phyloP scores from a whole-genome alignment of 2,797 vertebrate genomes.

The Leptodactylus fallax region DNA sequence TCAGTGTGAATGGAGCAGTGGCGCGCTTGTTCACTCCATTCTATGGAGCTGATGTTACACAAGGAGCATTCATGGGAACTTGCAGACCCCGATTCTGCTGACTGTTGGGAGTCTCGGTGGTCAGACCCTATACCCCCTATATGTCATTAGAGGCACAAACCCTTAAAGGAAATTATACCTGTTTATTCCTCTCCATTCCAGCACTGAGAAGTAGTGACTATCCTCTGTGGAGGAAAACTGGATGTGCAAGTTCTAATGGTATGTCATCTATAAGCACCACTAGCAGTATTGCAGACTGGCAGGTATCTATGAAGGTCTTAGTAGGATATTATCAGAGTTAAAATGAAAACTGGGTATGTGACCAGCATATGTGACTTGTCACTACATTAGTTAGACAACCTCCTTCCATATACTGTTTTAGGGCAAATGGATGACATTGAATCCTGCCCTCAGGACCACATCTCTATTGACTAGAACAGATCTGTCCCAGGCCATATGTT shows the following conservation, averaged over 20 bases:
- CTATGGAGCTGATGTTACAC: too few species aligned
- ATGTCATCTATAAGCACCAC: constrained; percentile 4
- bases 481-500: too few species aligned
- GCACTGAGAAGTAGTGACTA: background rate
- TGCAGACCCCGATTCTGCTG: too few species aligned
- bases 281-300: background rate
- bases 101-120: too few species aligned
- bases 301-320: background rate
- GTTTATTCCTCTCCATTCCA: constrained; percentile 1
- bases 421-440: too few species aligned
- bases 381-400: background rate
- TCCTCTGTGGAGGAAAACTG: background rate
- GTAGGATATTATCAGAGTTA: background rate
- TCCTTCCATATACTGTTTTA: background rate
- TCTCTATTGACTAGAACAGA: too few species aligned
- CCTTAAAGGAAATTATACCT: background rate
- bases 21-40: too few species aligned
- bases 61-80: too few species aligned
- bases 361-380: background rate
- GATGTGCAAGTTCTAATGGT: background rate
- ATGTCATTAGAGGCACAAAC: too few species aligned
- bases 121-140: too few species aligned
- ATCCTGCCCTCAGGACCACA: too few species aligned
- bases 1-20: too few species aligned
- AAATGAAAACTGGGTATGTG: background rate